Evolutionary conservation across 2,888 invertebrate genomes (phyloP), one percentile per base, ranked within the genome.

Genomic region (Barypeithes pellucidus): DNA sequence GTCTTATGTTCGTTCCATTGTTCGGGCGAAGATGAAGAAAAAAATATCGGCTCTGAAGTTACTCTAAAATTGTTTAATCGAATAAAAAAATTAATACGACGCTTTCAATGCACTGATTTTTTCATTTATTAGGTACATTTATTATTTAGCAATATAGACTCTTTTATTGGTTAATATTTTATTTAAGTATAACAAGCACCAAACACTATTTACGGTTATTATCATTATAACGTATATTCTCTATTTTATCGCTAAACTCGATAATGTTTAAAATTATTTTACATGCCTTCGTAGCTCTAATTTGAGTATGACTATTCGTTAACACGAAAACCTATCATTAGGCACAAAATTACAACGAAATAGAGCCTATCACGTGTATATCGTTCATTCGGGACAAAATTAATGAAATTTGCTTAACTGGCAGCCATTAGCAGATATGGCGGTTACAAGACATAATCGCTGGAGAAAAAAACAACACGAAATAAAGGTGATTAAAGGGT

Each of bases 311-410:
- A 73, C 68, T 68, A 54, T 66, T 71, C 71, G 72, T 73, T 75
- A 66, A 75, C 75, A 75, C 75, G 75, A 73, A 66, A 75, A 70
- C 73, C 72, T 70, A 75, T 75, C 75, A 73, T 75, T 75, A 75
- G 54, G 73, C 63, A 69, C 61, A 67, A 73, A 70, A 73, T 75
- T 75, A 75, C 75, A 75, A n/a, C 73, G 70, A 63, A 75, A 75
- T 75, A 62, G 54, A 50, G 66, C 69, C 22, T 72, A 75, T 75
- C 72, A 59, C 75, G 73, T 67, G 70, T 75, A 70, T 75, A 75
- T 70, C 75, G 70, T 67, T 73, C 75, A 18, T 70, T 70, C 63
- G 39, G 75, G 69, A 75, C 73, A 73, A 75, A 67, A 75, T 69
- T 75, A 75, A 75, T 75, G 75, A 72, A 73, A 75, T 73, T 75